Percentiles rank a stretch among this genome's conserved stretches.
These are phyloP conservation scores for Phyto melanocephala DNA, from an alignment of 2,888 invertebrate species.

Conservation along the genomic window DNA sequence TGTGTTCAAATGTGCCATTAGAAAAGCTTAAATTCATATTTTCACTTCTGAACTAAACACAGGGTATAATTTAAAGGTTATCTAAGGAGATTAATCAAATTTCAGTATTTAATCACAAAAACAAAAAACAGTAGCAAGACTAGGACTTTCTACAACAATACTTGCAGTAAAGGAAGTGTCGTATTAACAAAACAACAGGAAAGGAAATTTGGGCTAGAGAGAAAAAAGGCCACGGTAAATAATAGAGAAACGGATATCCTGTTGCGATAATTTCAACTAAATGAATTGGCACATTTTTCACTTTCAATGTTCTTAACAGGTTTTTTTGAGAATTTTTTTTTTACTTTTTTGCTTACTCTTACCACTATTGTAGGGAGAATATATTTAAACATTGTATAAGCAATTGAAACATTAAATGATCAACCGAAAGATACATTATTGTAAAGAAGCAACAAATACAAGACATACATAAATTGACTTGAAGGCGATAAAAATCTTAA, in stretches of 20 bases:
- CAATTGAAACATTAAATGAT: constrained; percentile 65
- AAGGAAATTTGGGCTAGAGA: background rate
- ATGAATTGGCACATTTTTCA: constrained; percentile 78
- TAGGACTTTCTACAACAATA: background rate
- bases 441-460: constrained; percentile 51
- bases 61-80: constrained; percentile 69
- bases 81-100: constrained; percentile 76
- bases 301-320: constrained; percentile 65
- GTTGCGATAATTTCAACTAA: constrained; percentile 77
- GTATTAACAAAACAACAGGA: constrained; percentile 40
- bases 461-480: constrained; percentile 55
- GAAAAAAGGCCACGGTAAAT: constrained; percentile 36
- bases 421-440: constrained; percentile 40
- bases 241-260: constrained; percentile 62
- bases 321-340: background rate
- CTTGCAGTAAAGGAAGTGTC: constrained; percentile 50
- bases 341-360: background rate
- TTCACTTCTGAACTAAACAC: constrained; percentile 32
- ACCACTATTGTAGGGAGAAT: constrained; percentile 19
- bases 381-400: constrained; percentile 36
- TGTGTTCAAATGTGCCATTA: constrained; percentile 67
- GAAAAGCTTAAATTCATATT: constrained; percentile 48
- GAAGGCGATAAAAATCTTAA: constrained; percentile 76
- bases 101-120: constrained; percentile 47
- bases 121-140: background rate